Percentiles rank a stretch among this genome's conserved stretches.
Evolutionary conservation across 2,797 vertebrate species (phyloP).

Genomic region (Erpetoichthys calabaricus): DNA sequence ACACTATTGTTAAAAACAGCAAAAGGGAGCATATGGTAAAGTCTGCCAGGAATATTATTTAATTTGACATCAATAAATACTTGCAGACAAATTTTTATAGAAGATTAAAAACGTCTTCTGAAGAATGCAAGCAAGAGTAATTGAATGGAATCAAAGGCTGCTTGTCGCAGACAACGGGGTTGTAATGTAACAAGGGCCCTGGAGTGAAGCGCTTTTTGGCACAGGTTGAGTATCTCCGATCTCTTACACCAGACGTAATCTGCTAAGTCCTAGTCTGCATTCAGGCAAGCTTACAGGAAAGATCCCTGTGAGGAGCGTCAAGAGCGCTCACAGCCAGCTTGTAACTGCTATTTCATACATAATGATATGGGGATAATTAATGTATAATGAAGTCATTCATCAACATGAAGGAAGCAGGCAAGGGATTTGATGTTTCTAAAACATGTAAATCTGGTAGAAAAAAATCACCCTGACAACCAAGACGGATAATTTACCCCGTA

Average conservation of each 20-base stretch:
- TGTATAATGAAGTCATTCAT: background rate
- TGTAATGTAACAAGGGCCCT: background rate
- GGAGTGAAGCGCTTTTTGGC: background rate
- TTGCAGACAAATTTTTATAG: background rate
- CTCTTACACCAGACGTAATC: background rate
- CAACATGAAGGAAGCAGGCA: background rate
- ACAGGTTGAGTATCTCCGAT: background rate
- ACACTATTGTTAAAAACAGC: no score
- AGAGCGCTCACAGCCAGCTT: background rate
- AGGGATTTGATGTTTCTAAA: background rate
- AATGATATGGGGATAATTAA: slow-evolving; percentile 1
- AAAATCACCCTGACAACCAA: background rate
- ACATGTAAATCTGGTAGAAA: background rate
- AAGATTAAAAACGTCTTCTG: background rate
- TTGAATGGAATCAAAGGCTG: background rate
- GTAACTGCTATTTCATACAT: slow-evolving; percentile 1
- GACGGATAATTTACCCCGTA: background rate
- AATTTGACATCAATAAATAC: background rate
- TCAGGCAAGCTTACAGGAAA: background rate
- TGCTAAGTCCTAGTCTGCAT: background rate
- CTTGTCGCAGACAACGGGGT: background rate
- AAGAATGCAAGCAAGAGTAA: background rate
- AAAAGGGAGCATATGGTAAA: background rate
- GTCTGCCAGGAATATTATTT: background rate
- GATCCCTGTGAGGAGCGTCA: background rate